Evolutionary conservation across 2,888 invertebrate genomes (phyloP).

Genomic region (Microplitis deprimator): DNA sequence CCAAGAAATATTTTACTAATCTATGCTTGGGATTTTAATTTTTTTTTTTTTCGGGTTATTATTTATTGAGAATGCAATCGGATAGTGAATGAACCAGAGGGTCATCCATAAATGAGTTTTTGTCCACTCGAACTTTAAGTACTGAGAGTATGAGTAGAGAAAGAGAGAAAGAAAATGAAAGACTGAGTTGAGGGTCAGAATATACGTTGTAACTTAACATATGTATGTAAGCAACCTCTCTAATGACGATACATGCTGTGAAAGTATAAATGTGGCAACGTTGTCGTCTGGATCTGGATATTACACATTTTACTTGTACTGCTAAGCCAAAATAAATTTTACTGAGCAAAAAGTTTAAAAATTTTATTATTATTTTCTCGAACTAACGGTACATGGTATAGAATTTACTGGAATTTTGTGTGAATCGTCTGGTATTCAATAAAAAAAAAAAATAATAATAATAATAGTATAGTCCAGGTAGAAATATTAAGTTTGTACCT

Average conservation of each 20-base stretch:
- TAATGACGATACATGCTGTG: not conserved
- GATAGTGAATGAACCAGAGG: no score
- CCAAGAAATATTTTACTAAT: not conserved
- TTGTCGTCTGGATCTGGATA: not conserved
- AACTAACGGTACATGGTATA: not conserved
- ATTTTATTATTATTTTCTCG: not conserved
- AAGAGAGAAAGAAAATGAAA: no score
- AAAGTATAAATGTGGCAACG: conserved; percentile 1
- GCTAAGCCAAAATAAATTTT: not conserved
- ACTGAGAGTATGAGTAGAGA: no score
- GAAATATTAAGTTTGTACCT: no score
- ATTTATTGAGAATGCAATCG: not conserved
- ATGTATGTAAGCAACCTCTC: not conserved
- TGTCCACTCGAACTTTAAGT: no score
- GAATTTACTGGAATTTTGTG: not conserved
- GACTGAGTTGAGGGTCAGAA: not conserved
- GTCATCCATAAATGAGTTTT: no score
- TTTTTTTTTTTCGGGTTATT: not conserved
- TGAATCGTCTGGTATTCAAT: not conserved
- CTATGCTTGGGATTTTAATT: not conserved
- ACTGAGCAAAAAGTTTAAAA: not conserved
- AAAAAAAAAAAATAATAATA: not conserved
- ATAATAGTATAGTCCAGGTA: not conserved
- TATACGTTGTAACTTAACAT: not conserved
- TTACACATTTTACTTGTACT: not conserved